A percentile compares a stretch with the other conserved stretches of the same genome.
phyloP scores from a whole-genome alignment of 2,888 invertebrate genomes.

The Thalpophila matura region DNA sequence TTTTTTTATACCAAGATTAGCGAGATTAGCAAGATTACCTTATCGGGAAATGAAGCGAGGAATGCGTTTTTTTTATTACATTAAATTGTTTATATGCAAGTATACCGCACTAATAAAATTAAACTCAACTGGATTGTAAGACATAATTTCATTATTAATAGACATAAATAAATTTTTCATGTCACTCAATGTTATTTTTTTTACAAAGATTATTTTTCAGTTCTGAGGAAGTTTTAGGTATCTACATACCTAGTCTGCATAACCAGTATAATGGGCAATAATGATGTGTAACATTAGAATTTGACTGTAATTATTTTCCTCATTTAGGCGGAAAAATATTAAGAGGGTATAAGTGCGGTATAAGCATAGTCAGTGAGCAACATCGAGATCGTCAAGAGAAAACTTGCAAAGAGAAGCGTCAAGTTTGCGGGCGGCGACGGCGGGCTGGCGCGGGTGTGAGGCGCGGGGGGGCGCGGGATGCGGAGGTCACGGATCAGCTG shows the following conservation, averaged over 20 bases:
- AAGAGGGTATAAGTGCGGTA: conserved; percentile 52
- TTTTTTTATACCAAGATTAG: too few relatives aligned
- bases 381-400: conserved; percentile 77
- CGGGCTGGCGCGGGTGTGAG: conserved; percentile 63
- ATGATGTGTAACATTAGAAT: conserved; percentile 21
- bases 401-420: conserved; percentile 82
- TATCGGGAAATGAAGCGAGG: too few relatives aligned
- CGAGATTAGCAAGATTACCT: too few relatives aligned
- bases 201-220: background rate
- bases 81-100: too few relatives aligned
- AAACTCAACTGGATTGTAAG: too few relatives aligned
- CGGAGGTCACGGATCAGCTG: conserved; percentile 90
- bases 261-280: conserved; percentile 9
- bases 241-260: background rate
- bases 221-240: background rate
- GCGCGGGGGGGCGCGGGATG: conserved; percentile 75
- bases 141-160: too few relatives aligned
- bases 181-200: background rate
- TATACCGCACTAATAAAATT: too few relatives aligned
- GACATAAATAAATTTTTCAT: too few relatives aligned
- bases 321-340: conserved; percentile 49
- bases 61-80: too few relatives aligned
- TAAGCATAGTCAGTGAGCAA: conserved; percentile 66
- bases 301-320: conserved; percentile 47
- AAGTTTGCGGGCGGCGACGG: conserved; percentile 77